Evolutionary conservation across 2,888 invertebrate species (phyloP), one percentile per base, ranked within the genome.

Genomic region (Cephus pulcher): DNA sequence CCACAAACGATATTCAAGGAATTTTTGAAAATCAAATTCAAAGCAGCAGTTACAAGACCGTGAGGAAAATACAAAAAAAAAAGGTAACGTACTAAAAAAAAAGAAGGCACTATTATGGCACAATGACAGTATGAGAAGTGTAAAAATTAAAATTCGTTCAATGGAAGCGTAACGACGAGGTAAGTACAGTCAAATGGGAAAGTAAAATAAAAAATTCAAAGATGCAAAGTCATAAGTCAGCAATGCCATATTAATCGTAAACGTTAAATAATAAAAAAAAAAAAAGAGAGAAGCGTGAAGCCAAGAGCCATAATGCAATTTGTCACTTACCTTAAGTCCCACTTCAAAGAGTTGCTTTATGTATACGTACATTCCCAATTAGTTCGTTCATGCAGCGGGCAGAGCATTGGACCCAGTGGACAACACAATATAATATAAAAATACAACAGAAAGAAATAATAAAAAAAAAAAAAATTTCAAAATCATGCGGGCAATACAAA

Each of bases 321-420:
- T 81, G 70, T 82, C 84, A 89, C 89, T 89, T 89, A 89, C 89
- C 89, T 89, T 82, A 74, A 76, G 37, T 40, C 76, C 34, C 37
- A 37, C 35, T 73, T 76, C 34, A 78, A 79, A 76, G 69, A 73
- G 73, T 71, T 69, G 73, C 73, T 79, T 76, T 30, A 75, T 74
- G 79, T 77, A 77, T 85, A 85, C 86, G 85, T 88, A 87, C 85
- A 88, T 88, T 88, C 87, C 85, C 87, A 84, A 89, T 89, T 89
- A 89, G 87, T 88, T 87, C 82, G 82, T 84, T 87, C 90, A 90
- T 90, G 90, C 90, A 90, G 86, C 89, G 88, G 88, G 88, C 89
- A 87, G 89, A 88, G 88, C 87, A 89, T 89, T 86, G 89, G 86
- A 88, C 88, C 89, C 88, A 88, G 86, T 86, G 84, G 84, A 86